Base-by-base conservation (phyloP, 2,797 vertebrate genomes). In the Eulemur mongoz region DNA sequence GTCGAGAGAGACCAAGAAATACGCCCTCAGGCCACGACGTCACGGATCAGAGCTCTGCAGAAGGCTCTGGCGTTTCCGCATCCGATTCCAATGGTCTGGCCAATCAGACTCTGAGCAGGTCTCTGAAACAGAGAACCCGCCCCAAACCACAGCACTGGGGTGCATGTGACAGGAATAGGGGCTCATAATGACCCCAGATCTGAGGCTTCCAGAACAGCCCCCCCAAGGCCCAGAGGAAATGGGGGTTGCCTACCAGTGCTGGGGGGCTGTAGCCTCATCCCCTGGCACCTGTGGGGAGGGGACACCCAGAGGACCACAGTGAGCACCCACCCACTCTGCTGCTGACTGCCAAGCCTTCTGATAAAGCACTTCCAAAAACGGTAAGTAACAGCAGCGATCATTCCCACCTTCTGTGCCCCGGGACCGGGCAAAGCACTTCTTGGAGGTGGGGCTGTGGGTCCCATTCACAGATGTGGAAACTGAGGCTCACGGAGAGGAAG, bases 131-230 rank as follows among this genome's bases (percentile, higher is more conserved):
- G 76, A 65, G 75, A 57, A 25, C 52, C 10, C 38, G 22, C 7
- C 23, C 72, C 40, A 43, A 79, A 57, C 22, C 54, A 1, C 48
- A 35, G 35, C 11, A 20, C 7, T 20, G 7, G 14, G 14, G 40
- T 0, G 0, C 4, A 5, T 25, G 1, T 32, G 52, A 69, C 0
- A 0, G 0, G 40, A n/a, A 11, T 40, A 18, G 15, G 43, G 14
- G 11, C 38, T 32, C 86, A 61, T 20, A 3, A 18, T 3, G 43
- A 80, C 30, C 22, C 35, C 43, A 45, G 10, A 52, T 4, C 3
- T 0, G 7, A 43, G 73, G n/a, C 8, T 32, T 89, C 38, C 38
- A 22, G 32, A 75, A 85, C 10, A 10, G 17, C 12, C 5, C n/a
- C 17, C 10, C 12, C 9, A 11, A 69, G n/a, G 23, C 50, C 50